Conservation (phyloP, 2,888 invertebrate genomes). For the Eustalomyia histrio region DNA sequence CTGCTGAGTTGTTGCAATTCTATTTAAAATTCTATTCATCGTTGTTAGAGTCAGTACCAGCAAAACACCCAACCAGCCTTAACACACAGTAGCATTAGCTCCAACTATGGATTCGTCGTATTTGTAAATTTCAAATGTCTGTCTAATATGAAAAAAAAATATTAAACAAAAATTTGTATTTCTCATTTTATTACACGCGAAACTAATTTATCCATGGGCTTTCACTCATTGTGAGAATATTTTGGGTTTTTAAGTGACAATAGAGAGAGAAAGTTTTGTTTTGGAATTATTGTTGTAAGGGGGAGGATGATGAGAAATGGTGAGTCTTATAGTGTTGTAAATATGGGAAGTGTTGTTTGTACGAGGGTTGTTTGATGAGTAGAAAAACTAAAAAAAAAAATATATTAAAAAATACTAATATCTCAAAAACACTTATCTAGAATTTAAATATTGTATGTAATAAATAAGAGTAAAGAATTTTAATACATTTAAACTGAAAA, state of each 20-base stretch:
- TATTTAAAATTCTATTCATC: conserved; percentile 63
- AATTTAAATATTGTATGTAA: too few relatives aligned
- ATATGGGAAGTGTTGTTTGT: conserved; percentile 14
- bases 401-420: too few relatives aligned
- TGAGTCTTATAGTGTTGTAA: not conserved
- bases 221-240: conserved; percentile 64
- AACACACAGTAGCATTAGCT: conserved; percentile 53
- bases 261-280: conserved; percentile 59
- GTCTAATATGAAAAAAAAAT: conserved; percentile 50
- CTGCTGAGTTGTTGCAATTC: conserved; percentile 63
- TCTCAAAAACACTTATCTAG: too few relatives aligned
- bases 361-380: conserved; percentile 5
- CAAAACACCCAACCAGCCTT: conserved; percentile 43
- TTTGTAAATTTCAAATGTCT: conserved; percentile 55
- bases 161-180: conserved; percentile 33
- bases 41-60: conserved; percentile 30
- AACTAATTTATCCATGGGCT: conserved; percentile 61
- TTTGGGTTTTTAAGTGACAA: conserved; percentile 41
- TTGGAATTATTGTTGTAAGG: not conserved
- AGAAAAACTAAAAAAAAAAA: not conserved
- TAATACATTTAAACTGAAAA: too few relatives aligned
- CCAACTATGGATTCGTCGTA: conserved; percentile 60
- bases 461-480: too few relatives aligned
- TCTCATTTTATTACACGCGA: conserved; percentile 54
- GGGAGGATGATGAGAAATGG: not conserved